Evolutionary conservation across 2,888 invertebrate species (phyloP).

Genomic region (Clistopyga incitator): DNA sequence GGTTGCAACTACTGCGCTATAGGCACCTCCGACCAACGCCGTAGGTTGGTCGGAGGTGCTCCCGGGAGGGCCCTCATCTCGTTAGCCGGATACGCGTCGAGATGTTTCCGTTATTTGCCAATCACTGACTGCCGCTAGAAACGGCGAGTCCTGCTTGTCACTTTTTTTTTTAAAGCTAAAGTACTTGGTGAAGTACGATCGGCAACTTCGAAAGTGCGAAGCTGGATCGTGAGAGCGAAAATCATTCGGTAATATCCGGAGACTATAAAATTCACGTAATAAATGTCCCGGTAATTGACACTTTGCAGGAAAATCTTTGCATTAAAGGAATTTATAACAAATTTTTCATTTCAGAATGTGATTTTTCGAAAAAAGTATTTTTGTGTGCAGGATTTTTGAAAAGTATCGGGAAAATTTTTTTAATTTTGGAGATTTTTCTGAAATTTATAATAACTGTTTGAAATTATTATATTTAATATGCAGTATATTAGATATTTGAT

Average conservation of each 20-base stretch:
- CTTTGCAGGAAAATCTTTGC: background rate
- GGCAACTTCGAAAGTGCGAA: constrained; percentile 30
- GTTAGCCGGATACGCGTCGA: constrained; percentile 55
- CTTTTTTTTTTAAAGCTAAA: constrained; percentile 17
- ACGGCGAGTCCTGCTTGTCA: constrained; percentile 30
- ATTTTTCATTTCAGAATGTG: too few species aligned
- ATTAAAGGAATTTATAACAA: too few species aligned
- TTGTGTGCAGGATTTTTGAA: too few species aligned
- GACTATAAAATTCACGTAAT: background rate
- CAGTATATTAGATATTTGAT: too few species aligned
- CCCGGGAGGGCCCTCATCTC: constrained; percentile 40
- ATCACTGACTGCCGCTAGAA: constrained; percentile 47
- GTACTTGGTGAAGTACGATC: constrained; percentile 29
- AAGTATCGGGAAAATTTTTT: too few species aligned
- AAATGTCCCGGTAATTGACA: constrained; percentile 20
- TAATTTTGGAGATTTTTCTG: too few species aligned
- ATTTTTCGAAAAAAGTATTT: too few species aligned
- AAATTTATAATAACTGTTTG: too few species aligned
- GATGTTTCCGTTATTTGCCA: constrained; percentile 65
- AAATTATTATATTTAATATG: too few species aligned
- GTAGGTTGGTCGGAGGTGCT: background rate
- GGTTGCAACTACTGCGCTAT: too few species aligned
- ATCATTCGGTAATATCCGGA: constrained; percentile 32
- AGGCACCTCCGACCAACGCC: too few species aligned
- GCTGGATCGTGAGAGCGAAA: constrained; percentile 41